phyloP scores from a whole-genome alignment of 2,113 vertebrate genomes.

The Peucedramus taeniatus region DNA sequence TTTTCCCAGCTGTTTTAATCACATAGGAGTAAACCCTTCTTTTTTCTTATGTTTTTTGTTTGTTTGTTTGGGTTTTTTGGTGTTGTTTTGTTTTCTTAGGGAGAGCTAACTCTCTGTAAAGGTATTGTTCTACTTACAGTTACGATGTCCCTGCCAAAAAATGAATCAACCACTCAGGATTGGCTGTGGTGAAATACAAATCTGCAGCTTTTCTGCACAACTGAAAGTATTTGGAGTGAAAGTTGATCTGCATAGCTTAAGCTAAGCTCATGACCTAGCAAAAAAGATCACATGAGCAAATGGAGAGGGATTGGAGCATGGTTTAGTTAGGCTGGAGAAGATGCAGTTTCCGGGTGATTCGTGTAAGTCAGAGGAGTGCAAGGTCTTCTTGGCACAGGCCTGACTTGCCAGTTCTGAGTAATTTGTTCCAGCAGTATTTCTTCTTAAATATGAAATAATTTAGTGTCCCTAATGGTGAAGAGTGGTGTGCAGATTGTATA shows the following conservation, averaged over 20 bases:
- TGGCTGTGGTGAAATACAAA: background rate
- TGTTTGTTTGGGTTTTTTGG: background rate
- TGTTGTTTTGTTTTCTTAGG: background rate
- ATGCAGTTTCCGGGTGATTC: background rate
- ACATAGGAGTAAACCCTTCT: background rate
- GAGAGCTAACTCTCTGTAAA: background rate
- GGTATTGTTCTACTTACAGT: background rate
- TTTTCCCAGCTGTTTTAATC: background rate
- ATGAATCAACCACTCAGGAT: background rate
- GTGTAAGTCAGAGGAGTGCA: background rate
- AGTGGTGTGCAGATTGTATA: background rate
- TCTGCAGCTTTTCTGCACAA: background rate
- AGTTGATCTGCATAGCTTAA: background rate
- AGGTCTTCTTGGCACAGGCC: background rate
- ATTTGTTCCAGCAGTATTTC: background rate
- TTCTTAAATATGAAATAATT: background rate
- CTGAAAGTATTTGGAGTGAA: conserved; percentile 9
- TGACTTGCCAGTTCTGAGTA: background rate
- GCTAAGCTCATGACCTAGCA: background rate
- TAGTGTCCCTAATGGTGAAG: background rate
- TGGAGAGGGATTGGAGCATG: background rate
- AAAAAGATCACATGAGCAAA: background rate
- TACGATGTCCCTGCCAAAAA: background rate
- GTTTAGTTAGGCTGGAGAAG: background rate
- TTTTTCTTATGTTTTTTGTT: background rate